A percentile compares a stretch with the other conserved stretches of the same genome.
Evolutionary conservation across 1,140 invertebrate species (phyloP).

Genomic region (Meloidogyne floridensis): DNA sequence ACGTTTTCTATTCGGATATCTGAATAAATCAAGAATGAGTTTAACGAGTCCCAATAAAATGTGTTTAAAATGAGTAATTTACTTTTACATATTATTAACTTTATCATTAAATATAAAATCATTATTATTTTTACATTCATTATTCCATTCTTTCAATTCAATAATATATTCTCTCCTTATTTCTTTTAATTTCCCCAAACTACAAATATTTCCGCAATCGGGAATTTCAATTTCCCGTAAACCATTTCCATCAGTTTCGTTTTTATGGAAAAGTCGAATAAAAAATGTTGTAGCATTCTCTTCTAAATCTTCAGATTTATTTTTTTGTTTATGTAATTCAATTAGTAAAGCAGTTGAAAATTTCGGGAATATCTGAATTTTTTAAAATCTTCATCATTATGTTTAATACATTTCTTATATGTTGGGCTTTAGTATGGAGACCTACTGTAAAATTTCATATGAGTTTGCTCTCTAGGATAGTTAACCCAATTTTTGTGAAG

Average conservation of each 20-base stretch:
- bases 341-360: constrained; percentile 16
- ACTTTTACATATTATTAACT: too few relatives aligned
- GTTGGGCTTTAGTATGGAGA: too few relatives aligned
- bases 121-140: constrained; percentile 9
- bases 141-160: not conserved
- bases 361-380: constrained; percentile 5
- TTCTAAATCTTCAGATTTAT: not conserved
- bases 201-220: constrained; percentile 4
- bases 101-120: not conserved
- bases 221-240: constrained; percentile 15
- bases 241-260: not conserved
- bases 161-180: constrained; percentile 5
- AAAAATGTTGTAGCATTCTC: not conserved
- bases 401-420: not conserved
- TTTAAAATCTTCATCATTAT: not conserved
- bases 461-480: not conserved
- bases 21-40: too few relatives aligned
- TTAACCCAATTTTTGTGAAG: too few relatives aligned
- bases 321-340: constrained; percentile 11
- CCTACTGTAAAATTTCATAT: not conserved
- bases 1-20: too few relatives aligned
- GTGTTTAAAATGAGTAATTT: too few relatives aligned
- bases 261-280: constrained; percentile 22
- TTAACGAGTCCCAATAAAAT: too few relatives aligned
- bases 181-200: constrained; percentile 9